Evolutionary conservation across 2,797 vertebrate species (phyloP).

Genomic region (Acestrorhynchus altus): DNA sequence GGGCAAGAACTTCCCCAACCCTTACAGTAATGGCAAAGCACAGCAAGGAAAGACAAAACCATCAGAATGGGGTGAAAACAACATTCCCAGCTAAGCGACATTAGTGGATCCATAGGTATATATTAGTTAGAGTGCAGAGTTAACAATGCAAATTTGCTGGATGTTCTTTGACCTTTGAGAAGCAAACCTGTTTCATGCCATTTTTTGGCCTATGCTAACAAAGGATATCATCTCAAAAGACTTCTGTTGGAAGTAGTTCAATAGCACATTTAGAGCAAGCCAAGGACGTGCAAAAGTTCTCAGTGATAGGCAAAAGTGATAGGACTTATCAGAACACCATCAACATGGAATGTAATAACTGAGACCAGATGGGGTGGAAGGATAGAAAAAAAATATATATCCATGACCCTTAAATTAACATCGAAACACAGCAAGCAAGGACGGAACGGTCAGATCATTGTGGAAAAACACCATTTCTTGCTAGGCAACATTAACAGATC

Average conservation of each 20-base stretch:
- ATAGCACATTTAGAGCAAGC: too few species aligned
- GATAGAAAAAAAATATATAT: not conserved
- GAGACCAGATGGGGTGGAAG: too few species aligned
- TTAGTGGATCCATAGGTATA: too few species aligned
- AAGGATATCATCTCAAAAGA: too few species aligned
- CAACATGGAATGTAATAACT: not conserved
- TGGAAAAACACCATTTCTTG: constrained; percentile 45
- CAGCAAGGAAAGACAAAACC: constrained; percentile 32
- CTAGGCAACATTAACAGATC: constrained; percentile 52
- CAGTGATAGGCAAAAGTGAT: too few species aligned
- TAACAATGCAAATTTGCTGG: too few species aligned
- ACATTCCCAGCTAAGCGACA: constrained; percentile 42
- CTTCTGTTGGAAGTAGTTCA: too few species aligned
- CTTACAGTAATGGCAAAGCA: not conserved
- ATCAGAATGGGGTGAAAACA: constrained; percentile 36
- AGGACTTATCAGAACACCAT: not conserved
- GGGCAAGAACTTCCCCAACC: not conserved
- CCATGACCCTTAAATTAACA: not conserved
- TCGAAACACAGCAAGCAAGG: constrained; percentile 10
- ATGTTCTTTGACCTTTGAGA: too few species aligned
- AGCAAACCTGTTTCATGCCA: too few species aligned
- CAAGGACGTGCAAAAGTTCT: too few species aligned
- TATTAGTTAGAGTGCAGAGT: too few species aligned
- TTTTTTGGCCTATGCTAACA: too few species aligned
- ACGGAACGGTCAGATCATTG: constrained; percentile 36